Evolutionary conservation across 2,888 invertebrate genomes (phyloP).

Genomic region (Eumerus sabulonum): DNA sequence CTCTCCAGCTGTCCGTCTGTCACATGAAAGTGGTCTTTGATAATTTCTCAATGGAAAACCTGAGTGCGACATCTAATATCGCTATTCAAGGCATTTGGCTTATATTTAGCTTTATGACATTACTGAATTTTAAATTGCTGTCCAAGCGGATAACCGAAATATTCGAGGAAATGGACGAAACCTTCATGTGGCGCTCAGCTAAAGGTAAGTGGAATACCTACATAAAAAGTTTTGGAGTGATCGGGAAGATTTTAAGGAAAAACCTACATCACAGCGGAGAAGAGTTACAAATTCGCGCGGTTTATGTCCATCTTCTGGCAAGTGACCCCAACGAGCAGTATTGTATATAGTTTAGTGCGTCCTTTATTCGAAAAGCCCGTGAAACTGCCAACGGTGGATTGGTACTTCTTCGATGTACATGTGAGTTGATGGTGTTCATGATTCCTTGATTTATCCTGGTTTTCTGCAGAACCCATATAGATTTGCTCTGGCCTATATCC

Average conservation of each 20-base stretch:
- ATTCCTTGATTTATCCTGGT: neutral
- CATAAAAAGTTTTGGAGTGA: neutral
- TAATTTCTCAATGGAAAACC: neutral
- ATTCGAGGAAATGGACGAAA: neutral
- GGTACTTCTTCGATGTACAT: slow-evolving; percentile 18
- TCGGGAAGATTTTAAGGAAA: slow-evolving; percentile 20
- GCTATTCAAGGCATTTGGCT: slow-evolving; percentile 14
- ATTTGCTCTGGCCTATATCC: slow-evolving; percentile 38
- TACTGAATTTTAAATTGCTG: slow-evolving; percentile 6
- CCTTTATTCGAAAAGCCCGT: neutral
- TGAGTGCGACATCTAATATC: neutral
- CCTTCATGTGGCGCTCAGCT: slow-evolving; percentile 24
- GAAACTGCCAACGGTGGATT: neutral
- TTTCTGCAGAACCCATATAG: slow-evolving; percentile 15
- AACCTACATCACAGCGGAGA: slow-evolving; percentile 23
- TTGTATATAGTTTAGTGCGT: neutral
- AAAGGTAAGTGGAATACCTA: neutral
- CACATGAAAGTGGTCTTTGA: neutral
- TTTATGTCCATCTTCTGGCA: slow-evolving; percentile 13
- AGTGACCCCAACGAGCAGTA: neutral
- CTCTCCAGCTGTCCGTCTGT: slow-evolving; percentile 19
- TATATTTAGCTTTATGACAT: slow-evolving; percentile 2
- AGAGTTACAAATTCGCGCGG: neutral
- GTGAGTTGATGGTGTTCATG: neutral
- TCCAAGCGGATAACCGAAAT: neutral